Evolutionary conservation across 2,113 vertebrate species (phyloP).

Genomic region (Myocastor coypus): DNA sequence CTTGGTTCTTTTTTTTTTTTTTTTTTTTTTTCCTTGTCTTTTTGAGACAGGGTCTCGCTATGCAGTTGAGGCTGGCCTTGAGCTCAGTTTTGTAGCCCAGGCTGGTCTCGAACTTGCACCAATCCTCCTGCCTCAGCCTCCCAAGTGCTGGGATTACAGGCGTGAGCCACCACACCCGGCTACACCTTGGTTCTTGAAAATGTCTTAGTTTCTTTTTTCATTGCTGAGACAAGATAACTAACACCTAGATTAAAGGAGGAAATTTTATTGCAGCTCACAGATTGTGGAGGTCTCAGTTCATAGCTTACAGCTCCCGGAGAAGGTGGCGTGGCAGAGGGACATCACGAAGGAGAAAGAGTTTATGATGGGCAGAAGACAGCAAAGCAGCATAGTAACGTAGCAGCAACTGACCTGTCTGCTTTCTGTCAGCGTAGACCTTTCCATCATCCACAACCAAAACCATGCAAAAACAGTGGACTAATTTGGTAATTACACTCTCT

Average conservation of each 20-base stretch:
- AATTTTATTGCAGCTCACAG: background rate
- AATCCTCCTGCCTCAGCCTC: too few relatives aligned
- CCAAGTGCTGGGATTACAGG: too few relatives aligned
- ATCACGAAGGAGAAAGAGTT: background rate
- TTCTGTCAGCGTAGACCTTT: background rate
- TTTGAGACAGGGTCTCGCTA: too few relatives aligned
- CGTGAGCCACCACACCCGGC: too few relatives aligned
- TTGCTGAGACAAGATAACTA: background rate
- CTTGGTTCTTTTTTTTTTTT: too few relatives aligned
- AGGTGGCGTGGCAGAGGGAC: background rate
- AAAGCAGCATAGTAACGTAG: background rate
- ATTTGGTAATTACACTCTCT: too few relatives aligned
- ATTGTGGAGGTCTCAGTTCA: background rate
- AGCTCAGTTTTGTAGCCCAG: too few relatives aligned
- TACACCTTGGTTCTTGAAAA: conserved; percentile 12
- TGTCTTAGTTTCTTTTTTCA: background rate
- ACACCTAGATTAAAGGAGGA: background rate
- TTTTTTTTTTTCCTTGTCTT: too few relatives aligned
- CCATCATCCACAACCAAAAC: too few relatives aligned
- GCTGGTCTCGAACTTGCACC: too few relatives aligned
- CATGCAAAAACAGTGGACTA: too few relatives aligned
- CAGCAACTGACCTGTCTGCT: background rate
- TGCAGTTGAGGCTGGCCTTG: too few relatives aligned
- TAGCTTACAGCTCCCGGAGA: background rate
- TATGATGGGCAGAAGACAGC: background rate